A percentile compares a stretch with the other conserved stretches of the same genome.
Conservation (phyloP, 2,113 vertebrate genomes). For the Plotosus lineatus region DNA sequence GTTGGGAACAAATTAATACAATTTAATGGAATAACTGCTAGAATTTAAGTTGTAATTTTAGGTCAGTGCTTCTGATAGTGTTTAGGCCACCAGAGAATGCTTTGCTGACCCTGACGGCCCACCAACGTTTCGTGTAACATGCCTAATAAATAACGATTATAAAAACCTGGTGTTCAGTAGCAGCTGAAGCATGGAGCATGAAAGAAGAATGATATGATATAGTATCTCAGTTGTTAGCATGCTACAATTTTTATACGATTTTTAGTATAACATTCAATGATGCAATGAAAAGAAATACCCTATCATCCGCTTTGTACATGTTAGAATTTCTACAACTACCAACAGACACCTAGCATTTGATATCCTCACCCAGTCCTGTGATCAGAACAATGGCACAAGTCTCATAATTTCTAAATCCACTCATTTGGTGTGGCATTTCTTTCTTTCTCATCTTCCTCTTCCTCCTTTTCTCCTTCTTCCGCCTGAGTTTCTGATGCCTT, state of each 20-base stretch:
- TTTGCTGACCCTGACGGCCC: no score
- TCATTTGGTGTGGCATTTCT: slow-evolving; percentile 75
- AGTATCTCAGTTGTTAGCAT: neutral
- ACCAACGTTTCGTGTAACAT: no score
- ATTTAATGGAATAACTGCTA: no score
- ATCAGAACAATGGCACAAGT: slow-evolving; percentile 68
- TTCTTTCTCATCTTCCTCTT: slow-evolving; percentile 71
- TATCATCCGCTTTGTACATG: neutral
- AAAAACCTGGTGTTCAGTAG: no score
- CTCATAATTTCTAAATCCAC: slow-evolving; percentile 78
- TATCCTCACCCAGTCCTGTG: slow-evolving; percentile 71
- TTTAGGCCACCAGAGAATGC: no score
- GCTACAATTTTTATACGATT: neutral
- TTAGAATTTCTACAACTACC: slow-evolving; percentile 50
- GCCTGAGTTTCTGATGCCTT: slow-evolving; percentile 70
- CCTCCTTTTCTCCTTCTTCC: slow-evolving; percentile 60
- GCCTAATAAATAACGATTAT: no score
- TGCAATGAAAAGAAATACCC: slow-evolving; percentile 45
- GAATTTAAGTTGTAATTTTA: no score
- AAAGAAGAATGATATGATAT: no score
- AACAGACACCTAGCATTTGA: slow-evolving; percentile 47
- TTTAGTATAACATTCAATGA: neutral
- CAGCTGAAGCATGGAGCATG: no score
- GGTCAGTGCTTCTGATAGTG: no score
- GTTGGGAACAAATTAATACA: no score